These are phyloP conservation scores for Microtus richardsoni DNA, from an alignment of 2,113 vertebrate genomes.

Conservation along the genomic window DNA sequence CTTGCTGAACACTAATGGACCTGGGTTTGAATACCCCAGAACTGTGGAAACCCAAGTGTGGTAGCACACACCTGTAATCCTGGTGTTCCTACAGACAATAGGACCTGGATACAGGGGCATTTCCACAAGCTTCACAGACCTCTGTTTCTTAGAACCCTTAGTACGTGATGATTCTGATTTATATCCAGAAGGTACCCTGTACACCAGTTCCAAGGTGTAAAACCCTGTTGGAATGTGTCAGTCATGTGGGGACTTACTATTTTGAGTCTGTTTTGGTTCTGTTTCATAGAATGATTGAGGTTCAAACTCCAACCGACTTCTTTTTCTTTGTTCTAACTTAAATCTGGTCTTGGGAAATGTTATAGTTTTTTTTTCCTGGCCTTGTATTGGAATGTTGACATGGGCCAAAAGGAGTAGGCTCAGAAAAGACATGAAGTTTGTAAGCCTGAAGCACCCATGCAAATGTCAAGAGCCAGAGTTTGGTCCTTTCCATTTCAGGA, in stretches of 20 bases:
- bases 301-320: neutral
- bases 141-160: slow-evolving; percentile 12
- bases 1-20: neutral
- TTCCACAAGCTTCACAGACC: neutral
- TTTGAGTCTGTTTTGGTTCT: slow-evolving; percentile 14
- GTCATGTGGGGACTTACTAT: neutral
- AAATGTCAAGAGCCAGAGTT: neutral
- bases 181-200: neutral
- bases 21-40: neutral
- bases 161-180: neutral
- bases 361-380: neutral
- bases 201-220: neutral
- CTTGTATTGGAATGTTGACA: neutral
- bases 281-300: neutral
- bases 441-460: neutral
- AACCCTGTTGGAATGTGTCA: neutral
- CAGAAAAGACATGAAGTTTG: neutral
- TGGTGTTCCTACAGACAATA: neutral
- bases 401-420: neutral
- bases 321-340: neutral
- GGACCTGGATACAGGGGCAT: neutral
- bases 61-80: neutral
- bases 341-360: neutral
- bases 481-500: neutral
- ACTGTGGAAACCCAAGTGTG: too few relatives aligned